These are phyloP conservation scores for Ennomos erosarius DNA, from an alignment of 2,888 invertebrate genomes.

Conservation along the genomic window DNA sequence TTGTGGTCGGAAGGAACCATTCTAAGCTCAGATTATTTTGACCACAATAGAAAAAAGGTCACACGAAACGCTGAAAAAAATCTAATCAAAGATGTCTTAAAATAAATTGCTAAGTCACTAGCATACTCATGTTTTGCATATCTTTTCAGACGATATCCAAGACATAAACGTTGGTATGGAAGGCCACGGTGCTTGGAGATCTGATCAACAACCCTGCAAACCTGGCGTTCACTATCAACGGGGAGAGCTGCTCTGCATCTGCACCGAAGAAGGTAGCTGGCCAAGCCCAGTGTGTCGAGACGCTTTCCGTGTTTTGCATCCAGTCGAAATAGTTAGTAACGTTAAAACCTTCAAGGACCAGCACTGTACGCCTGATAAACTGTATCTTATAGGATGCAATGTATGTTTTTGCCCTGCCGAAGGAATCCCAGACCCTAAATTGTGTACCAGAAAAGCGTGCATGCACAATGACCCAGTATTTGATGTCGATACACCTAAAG, in stretches of 20 bases:
- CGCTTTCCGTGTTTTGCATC: constrained; percentile 61
- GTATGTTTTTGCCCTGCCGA: constrained; percentile 65
- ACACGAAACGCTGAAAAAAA: too few relatives aligned
- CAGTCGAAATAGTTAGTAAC: constrained; percentile 51
- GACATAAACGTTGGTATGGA: constrained; percentile 72
- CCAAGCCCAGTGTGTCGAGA: constrained; percentile 73
- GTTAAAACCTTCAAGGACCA: constrained; percentile 39
- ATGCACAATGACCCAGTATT: constrained; percentile 47
- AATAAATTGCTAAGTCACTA: too few relatives aligned
- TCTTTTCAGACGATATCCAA: constrained; percentile 61
- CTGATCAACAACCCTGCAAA: constrained; percentile 52
- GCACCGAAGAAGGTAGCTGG: constrained; percentile 70
- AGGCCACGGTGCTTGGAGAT: constrained; percentile 70
- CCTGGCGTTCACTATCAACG: constrained; percentile 65
- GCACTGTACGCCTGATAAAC: constrained; percentile 56
- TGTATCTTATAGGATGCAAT: constrained; percentile 68
- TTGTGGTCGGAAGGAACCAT: too few relatives aligned
- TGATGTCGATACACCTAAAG: constrained; percentile 20
- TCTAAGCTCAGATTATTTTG: too few relatives aligned
- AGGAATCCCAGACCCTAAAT: constrained; percentile 50
- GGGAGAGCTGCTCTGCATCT: constrained; percentile 61
- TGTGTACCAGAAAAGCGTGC: constrained; percentile 65
- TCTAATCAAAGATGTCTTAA: too few relatives aligned
- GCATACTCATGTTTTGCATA: background rate
- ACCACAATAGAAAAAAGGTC: too few relatives aligned